phyloP scores from a whole-genome alignment of 2,113 vertebrate species.

The Gambusia affinis region DNA sequence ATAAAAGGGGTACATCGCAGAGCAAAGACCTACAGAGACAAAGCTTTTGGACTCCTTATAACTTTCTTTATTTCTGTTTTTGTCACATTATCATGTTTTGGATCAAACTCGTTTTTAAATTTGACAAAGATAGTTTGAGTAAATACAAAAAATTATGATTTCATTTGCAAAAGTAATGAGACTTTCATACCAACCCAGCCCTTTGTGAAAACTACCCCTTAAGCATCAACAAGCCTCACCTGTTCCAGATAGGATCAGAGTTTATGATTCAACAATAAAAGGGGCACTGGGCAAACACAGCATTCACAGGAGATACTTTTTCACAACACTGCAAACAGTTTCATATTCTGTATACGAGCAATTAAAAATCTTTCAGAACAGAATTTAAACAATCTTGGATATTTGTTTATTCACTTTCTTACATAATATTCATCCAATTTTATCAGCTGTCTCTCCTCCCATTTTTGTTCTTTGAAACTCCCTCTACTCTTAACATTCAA shows the following conservation, averaged over 20 bases:
- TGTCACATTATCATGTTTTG: too few species aligned
- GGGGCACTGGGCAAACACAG: too few species aligned
- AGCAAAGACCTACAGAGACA: too few species aligned
- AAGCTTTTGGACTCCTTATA: too few species aligned
- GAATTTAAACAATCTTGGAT: not conserved
- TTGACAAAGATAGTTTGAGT: too few species aligned
- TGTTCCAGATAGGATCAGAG: not conserved
- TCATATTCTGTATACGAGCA: not conserved
- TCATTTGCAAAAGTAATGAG: not conserved
- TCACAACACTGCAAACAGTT: not conserved
- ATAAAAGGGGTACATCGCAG: not conserved
- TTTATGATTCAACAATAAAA: not conserved
- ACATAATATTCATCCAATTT: constrained; percentile 17
- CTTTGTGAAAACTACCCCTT: not conserved
- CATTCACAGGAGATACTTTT: too few species aligned
- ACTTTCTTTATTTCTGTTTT: too few species aligned
- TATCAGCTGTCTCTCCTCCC: not conserved
- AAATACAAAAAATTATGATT: not conserved
- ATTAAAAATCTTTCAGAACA: not conserved
- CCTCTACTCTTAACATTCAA: constrained; percentile 5
- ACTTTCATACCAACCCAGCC: not conserved
- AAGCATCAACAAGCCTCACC: not conserved
- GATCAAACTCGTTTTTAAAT: too few species aligned
- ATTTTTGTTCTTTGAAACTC: not conserved
- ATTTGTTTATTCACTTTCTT: not conserved